phyloP scores from a whole-genome alignment of 1,140 invertebrate species.

The Calosoma granatense region DNA sequence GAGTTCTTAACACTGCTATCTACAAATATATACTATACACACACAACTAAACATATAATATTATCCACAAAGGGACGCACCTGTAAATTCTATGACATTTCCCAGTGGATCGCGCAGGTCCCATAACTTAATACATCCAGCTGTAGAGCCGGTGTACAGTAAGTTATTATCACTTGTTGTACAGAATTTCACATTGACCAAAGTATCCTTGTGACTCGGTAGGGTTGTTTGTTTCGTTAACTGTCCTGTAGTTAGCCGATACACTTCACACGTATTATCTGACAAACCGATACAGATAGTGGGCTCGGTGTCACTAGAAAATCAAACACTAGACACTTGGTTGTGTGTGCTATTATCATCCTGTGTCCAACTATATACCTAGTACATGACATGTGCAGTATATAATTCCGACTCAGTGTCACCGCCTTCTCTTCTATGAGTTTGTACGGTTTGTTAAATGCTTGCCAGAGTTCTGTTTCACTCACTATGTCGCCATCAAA shows the following conservation, averaged over 20 bases:
- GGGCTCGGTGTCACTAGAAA: slow-evolving; percentile 19
- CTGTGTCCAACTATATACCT: no score
- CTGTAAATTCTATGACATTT: slow-evolving; percentile 31
- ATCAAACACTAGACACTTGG: no score
- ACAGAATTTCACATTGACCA: slow-evolving; percentile 51
- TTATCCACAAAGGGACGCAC: slow-evolving; percentile 7
- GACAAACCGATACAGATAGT: slow-evolving; percentile 21
- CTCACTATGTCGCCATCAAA: background rate
- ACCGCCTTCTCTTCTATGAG: background rate
- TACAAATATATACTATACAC: slow-evolving; percentile 16
- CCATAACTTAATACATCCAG: slow-evolving; percentile 52
- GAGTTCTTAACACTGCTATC: slow-evolving; percentile 25
- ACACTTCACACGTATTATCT: slow-evolving; percentile 21
- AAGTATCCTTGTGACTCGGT: slow-evolving; percentile 35
- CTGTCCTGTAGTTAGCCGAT: slow-evolving; percentile 20
- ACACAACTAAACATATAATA: slow-evolving; percentile 6
- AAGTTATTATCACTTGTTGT: slow-evolving; percentile 45
- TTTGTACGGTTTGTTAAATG: background rate
- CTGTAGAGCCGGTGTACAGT: slow-evolving; percentile 45
- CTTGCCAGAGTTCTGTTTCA: background rate
- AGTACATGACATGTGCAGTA: slow-evolving; percentile 2
- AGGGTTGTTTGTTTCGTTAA: slow-evolving; percentile 21
- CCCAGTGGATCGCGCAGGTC: slow-evolving; percentile 47
- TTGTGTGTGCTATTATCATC: no score
- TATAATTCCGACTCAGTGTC: background rate